These are phyloP conservation scores for Tetramorium parvispinum DNA, from an alignment of 1,140 invertebrate genomes.

Conservation along the genomic window DNA sequence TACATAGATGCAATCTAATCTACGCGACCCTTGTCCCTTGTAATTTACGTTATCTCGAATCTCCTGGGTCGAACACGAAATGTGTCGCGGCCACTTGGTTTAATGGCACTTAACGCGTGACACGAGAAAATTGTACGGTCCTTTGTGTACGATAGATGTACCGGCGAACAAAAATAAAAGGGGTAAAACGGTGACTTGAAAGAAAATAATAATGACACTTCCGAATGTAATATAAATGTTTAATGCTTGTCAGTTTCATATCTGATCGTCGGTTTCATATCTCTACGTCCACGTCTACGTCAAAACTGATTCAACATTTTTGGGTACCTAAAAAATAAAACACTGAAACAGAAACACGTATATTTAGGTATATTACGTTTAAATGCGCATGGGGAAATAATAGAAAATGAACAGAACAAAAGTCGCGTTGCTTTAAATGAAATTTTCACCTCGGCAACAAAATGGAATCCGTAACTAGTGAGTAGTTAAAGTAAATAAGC, in stretches of 20 bases:
- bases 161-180: background rate
- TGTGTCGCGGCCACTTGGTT: slow-evolving; percentile 60
- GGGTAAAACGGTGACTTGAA: background rate
- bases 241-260: background rate
- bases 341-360: background rate
- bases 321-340: background rate
- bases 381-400: slow-evolving; percentile 17
- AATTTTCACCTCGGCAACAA: slow-evolving; percentile 12
- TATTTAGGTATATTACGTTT: slow-evolving; percentile 19
- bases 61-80: slow-evolving; percentile 59
- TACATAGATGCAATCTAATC: slow-evolving; percentile 58
- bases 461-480: slow-evolving; percentile 65
- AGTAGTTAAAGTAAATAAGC: slow-evolving; percentile 51
- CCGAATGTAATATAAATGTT: slow-evolving; percentile 26
- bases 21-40: slow-evolving; percentile 57
- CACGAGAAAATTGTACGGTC: slow-evolving; percentile 56
- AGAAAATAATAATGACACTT: slow-evolving; percentile 10
- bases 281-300: background rate
- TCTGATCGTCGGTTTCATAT: background rate
- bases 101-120: slow-evolving; percentile 58
- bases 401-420: background rate
- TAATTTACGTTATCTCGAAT: slow-evolving; percentile 61
- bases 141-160: slow-evolving; percentile 22
- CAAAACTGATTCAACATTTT: background rate
- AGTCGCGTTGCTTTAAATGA: slow-evolving; percentile 32